phyloP scores from a whole-genome alignment of 2,888 invertebrate genomes.

The Phortica magna region DNA sequence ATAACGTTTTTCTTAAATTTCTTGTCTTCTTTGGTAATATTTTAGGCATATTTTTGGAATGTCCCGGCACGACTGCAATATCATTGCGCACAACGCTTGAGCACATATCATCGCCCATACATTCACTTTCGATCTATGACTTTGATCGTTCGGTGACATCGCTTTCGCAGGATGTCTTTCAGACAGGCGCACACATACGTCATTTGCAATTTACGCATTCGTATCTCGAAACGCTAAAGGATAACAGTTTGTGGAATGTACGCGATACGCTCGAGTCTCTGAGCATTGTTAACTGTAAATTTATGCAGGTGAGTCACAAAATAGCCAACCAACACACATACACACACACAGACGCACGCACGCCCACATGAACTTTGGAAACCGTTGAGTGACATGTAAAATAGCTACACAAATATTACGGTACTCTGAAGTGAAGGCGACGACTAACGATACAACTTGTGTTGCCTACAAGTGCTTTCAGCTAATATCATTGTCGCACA shows the following conservation, averaged over 20 bases:
- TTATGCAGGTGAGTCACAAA: slow-evolving; percentile 75
- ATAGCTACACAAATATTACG: not conserved
- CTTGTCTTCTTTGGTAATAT: not conserved
- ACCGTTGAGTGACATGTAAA: not conserved
- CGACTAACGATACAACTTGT: not conserved
- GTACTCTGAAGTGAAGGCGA: not conserved
- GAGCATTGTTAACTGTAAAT: slow-evolving; percentile 86
- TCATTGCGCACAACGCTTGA: slow-evolving; percentile 87
- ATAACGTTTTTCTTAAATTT: no score
- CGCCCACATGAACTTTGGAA: not conserved
- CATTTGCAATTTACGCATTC: slow-evolving; percentile 89
- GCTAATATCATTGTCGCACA: no score
- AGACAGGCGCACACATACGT: slow-evolving; percentile 83
- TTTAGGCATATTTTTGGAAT: slow-evolving; percentile 90
- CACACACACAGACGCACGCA: not conserved
- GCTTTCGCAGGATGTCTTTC: slow-evolving; percentile 87
- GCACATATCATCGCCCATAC: slow-evolving; percentile 84
- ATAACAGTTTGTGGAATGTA: slow-evolving; percentile 85
- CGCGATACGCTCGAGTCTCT: slow-evolving; percentile 88
- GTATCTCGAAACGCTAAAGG: slow-evolving; percentile 84
- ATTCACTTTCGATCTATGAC: slow-evolving; percentile 93
- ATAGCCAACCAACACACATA: not conserved
- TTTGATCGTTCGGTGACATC: slow-evolving; percentile 89
- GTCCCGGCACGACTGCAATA: slow-evolving; percentile 88
- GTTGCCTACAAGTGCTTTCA: no score